Evolutionary conservation across 2,797 vertebrate genomes (phyloP).

Genomic region (Sarcoramphus papa): DNA sequence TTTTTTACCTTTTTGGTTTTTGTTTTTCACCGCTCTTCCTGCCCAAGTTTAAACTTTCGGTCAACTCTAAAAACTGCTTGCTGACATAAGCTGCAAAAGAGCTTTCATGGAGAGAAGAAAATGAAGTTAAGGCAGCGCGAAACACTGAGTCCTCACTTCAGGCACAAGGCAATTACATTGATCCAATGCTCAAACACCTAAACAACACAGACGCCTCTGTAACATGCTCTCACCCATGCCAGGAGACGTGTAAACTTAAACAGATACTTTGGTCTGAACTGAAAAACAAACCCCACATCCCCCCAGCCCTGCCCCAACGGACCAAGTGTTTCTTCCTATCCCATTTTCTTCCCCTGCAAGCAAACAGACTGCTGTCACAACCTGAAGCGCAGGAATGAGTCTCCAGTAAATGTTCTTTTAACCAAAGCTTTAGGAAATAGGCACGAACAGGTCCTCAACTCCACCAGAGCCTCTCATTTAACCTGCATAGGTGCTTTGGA

Average conservation of each 20-base stretch:
- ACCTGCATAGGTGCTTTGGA: neutral
- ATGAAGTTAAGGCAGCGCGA: neutral
- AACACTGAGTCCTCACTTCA: neutral
- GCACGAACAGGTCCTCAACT: neutral
- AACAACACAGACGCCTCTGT: neutral
- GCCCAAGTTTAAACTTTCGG: conserved; percentile 1
- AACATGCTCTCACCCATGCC: neutral
- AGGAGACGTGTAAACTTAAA: conserved; percentile 33
- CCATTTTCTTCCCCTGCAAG: neutral
- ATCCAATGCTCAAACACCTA: neutral
- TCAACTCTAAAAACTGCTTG: neutral
- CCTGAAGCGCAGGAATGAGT: neutral
- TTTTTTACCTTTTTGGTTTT: neutral
- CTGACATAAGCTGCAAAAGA: neutral
- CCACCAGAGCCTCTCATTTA: neutral
- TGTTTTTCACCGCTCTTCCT: neutral
- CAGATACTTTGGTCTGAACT: neutral
- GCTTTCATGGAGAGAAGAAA: neutral
- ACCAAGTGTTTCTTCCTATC: neutral
- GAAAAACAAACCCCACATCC: neutral
- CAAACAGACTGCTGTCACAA: neutral
- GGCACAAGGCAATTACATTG: neutral
- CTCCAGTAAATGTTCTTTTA: neutral
- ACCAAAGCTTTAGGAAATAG: neutral
- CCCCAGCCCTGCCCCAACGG: neutral